Evolutionary conservation across 2,888 invertebrate species (phyloP).

Genomic region (Dryobotodes eremita): DNA sequence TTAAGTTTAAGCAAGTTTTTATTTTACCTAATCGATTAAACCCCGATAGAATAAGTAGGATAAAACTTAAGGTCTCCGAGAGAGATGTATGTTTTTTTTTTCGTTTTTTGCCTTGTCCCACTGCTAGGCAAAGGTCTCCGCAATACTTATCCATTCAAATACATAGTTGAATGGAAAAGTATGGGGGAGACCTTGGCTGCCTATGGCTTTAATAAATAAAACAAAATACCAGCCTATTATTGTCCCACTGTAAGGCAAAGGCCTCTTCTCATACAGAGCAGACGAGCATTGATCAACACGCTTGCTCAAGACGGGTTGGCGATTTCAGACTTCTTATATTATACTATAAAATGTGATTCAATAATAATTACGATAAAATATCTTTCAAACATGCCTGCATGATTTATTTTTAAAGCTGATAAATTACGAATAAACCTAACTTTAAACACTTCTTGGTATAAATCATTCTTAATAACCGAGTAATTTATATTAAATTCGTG

Average conservation of each 20-base stretch:
- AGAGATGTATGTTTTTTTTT: no score
- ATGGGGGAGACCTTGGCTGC: no score
- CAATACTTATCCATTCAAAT: no score
- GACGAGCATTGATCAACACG: not conserved
- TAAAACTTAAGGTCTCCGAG: not conserved
- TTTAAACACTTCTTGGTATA: constrained; percentile 9
- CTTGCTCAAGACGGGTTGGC: no score
- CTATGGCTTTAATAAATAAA: no score
- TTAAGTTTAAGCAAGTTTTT: not conserved
- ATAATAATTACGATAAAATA: not conserved
- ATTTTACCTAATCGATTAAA: not conserved
- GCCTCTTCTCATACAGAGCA: not conserved
- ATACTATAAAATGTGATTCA: not conserved
- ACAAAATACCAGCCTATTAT: no score
- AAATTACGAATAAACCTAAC: not conserved
- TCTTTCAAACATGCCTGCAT: not conserved
- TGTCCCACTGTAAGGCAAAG: not conserved
- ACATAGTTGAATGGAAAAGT: no score
- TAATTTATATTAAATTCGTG: constrained; percentile 31
- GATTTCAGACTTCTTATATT: not conserved
- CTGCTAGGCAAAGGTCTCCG: no score
- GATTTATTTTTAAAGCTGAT: not conserved
- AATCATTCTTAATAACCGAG: constrained; percentile 26
- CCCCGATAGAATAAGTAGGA: not conserved
- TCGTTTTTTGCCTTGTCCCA: no score